Conservation (phyloP, 2,888 invertebrate genomes). For the Plebejus melissa region DNA sequence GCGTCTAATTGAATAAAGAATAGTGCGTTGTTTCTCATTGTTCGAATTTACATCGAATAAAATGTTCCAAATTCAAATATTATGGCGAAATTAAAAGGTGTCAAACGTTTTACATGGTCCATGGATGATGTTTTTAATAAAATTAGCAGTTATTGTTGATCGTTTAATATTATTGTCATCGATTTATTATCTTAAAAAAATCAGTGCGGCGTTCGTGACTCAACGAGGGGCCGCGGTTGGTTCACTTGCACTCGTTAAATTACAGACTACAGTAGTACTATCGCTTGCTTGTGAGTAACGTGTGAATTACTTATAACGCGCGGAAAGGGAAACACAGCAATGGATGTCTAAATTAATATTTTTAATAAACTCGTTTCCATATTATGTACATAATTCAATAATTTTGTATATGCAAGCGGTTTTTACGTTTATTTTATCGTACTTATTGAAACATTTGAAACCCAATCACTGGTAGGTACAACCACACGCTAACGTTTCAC, state of each 20-base stretch:
- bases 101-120: neutral
- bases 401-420: neutral
- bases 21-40: neutral
- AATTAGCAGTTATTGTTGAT: neutral
- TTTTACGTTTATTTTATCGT: constrained; percentile 25
- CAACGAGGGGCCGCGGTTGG: constrained; percentile 53
- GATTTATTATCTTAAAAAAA: constrained; percentile 45
- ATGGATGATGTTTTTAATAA: neutral
- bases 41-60: neutral
- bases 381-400: neutral
- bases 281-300: constrained; percentile 31
- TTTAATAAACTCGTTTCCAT: constrained; percentile 3
- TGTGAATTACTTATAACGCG: neutral
- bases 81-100: neutral
- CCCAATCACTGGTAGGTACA: neutral
- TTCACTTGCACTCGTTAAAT: constrained; percentile 47
- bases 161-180: constrained; percentile 35
- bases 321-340: constrained; percentile 30
- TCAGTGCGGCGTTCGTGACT: constrained; percentile 59
- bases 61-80: constrained; percentile 20
- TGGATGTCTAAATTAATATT: constrained; percentile 27
- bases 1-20: constrained; percentile 14
- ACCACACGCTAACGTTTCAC: constrained; percentile 31
- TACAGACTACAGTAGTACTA: constrained; percentile 41
- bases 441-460: constrained; percentile 29